Conservation (phyloP, 2,888 invertebrate species). For the Petrolisthes manimaculis region DNA sequence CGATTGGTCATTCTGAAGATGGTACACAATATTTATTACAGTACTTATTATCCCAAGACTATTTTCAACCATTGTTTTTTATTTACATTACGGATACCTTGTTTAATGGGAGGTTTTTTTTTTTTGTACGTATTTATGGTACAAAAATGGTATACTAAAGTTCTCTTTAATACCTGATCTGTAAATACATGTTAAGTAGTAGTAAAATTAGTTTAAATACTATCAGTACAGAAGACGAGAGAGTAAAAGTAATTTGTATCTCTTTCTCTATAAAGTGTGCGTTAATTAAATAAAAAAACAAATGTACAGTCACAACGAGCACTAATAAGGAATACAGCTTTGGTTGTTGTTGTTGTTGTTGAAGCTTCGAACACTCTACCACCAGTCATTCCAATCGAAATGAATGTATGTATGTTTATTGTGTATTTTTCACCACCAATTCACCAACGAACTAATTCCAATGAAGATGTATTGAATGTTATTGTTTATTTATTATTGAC, state of each 20-base stretch:
- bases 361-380: too few species aligned
- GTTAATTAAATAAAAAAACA: slow-evolving; percentile 40
- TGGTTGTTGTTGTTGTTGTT: too few species aligned
- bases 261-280: slow-evolving; percentile 44
- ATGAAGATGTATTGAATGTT: too few species aligned
- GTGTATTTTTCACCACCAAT: too few species aligned
- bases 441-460: too few species aligned
- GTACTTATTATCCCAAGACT: slow-evolving; percentile 5
- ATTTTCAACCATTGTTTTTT: slow-evolving; percentile 19
- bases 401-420: too few species aligned
- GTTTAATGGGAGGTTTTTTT: slow-evolving; percentile 17
- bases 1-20: background rate
- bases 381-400: too few species aligned
- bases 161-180: slow-evolving; percentile 49
- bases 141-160: slow-evolving; percentile 54
- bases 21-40: background rate
- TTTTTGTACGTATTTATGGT: slow-evolving; percentile 49
- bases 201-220: slow-evolving; percentile 59
- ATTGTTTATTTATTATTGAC: too few species aligned
- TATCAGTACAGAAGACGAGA: slow-evolving; percentile 45
- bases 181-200: slow-evolving; percentile 59
- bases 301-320: slow-evolving; percentile 27
- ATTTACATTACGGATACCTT: slow-evolving; percentile 26
- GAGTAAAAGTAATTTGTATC: slow-evolving; percentile 44
- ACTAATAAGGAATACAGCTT: too few species aligned